A percentile compares a stretch with the other conserved stretches of the same genome.
Evolutionary conservation across 2,888 invertebrate species (phyloP).

Genomic region (Embidobia sp.): DNA sequence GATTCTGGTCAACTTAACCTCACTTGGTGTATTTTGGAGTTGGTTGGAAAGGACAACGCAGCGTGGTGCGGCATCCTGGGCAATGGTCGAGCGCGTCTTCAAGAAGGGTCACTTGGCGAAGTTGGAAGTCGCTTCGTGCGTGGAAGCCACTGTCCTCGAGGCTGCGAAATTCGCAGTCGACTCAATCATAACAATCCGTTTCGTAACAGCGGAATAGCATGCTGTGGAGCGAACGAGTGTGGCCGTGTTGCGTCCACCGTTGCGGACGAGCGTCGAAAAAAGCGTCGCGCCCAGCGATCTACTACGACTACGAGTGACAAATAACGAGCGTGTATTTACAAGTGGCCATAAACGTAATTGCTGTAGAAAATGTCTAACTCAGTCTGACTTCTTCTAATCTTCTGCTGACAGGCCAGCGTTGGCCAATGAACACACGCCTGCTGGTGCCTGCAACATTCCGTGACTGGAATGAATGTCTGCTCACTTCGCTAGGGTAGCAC

Average conservation of each 20-base stretch:
- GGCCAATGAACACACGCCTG: too few species aligned
- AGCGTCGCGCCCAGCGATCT: background rate
- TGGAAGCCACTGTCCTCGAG: background rate
- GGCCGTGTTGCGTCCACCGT: background rate
- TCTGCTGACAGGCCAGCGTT: too few species aligned
- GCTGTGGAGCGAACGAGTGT: too few species aligned
- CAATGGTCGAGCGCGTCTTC: background rate
- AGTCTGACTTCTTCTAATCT: background rate
- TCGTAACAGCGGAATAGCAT: too few species aligned
- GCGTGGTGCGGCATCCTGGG: conserved; percentile 40
- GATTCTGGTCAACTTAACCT: conserved; percentile 58
- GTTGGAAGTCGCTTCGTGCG: background rate
- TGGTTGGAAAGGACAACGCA: conserved; percentile 33
- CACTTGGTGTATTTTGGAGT: conserved; percentile 30
- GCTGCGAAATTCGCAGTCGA: too few species aligned
- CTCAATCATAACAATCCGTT: too few species aligned
- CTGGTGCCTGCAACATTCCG: too few species aligned
- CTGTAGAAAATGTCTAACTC: conserved; percentile 11
- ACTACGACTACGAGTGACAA: conserved; percentile 7
- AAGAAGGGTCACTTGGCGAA: conserved; percentile 7
- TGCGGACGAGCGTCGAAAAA: too few species aligned
- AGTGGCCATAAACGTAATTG: conserved; percentile 6
- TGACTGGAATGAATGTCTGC: too few species aligned
- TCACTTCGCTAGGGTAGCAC: too few species aligned
- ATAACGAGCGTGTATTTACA: conserved; percentile 28